Percentiles rank a stretch among this genome's conserved stretches.
These are phyloP conservation scores for Phenganax stokvisi DNA, from an alignment of 92 coral and sea anemone genomes.

Conservation along the genomic window DNA sequence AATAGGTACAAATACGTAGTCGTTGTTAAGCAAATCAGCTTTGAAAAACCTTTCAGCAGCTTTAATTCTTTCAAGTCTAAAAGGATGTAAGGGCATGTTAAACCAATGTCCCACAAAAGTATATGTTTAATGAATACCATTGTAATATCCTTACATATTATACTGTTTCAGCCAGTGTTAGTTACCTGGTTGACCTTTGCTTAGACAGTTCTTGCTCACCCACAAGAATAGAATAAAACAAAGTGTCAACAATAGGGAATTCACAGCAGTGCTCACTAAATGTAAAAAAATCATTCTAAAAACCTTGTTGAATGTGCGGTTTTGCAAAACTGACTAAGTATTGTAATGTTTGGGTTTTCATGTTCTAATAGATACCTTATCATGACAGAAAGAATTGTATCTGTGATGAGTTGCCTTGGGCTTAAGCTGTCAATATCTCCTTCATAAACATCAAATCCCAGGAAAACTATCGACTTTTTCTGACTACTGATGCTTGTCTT, in stretches of 20 bases:
- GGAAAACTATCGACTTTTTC: slow-evolving; percentile 20
- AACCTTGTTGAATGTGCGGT: background rate
- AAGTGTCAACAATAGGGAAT: background rate
- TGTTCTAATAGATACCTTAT: slow-evolving; percentile 1
- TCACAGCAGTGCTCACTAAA: background rate
- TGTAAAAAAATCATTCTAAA: background rate
- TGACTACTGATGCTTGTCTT: background rate
- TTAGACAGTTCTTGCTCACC: background rate
- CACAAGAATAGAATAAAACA: slow-evolving; percentile 7
- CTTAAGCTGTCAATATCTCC: slow-evolving; percentile 53
- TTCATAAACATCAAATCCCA: slow-evolving; percentile 48
- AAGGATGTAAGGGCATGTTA: background rate
- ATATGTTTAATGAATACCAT: background rate
- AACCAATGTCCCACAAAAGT: too few species aligned
- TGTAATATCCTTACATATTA: background rate
- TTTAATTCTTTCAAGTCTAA: slow-evolving; percentile 45
- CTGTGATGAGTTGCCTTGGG: slow-evolving; percentile 58
- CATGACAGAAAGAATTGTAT: slow-evolving; percentile 50
- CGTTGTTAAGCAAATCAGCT: slow-evolving; percentile 38
- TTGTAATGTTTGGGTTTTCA: background rate
- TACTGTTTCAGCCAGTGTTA: background rate
- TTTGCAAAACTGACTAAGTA: background rate
- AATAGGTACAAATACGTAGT: slow-evolving; percentile 56
- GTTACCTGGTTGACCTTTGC: slow-evolving; percentile 7
- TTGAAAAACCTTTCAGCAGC: slow-evolving; percentile 51